Evolutionary conservation across 2,113 vertebrate species (phyloP).

Genomic region (Paradoxurus hermaphroditus): DNA sequence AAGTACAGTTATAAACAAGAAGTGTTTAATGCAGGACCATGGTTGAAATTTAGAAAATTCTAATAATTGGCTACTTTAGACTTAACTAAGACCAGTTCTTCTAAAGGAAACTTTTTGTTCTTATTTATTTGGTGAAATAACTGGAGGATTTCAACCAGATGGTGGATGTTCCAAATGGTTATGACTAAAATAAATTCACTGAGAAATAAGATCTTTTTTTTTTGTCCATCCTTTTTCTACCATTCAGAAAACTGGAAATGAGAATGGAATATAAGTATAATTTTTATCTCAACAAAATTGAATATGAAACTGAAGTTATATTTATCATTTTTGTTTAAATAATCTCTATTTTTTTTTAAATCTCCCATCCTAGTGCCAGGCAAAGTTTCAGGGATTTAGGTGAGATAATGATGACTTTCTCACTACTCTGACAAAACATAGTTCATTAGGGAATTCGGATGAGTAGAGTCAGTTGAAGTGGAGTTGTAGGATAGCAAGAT

Average conservation of each 20-base stretch:
- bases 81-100: neutral
- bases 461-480: neutral
- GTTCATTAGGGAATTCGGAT: neutral
- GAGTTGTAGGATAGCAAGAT: neutral
- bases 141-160: neutral
- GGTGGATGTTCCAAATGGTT: neutral
- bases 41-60: neutral
- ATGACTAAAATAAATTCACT: neutral
- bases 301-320: neutral
- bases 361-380: neutral
- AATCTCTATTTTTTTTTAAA: neutral
- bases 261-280: neutral
- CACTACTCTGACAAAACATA: neutral
- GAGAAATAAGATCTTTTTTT: neutral
- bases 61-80: neutral
- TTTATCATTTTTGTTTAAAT: neutral
- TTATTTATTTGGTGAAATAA: slow-evolving; percentile 3
- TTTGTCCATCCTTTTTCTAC: neutral
- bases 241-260: neutral
- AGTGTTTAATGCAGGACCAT: neutral
- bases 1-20: neutral
- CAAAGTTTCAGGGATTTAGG: neutral
- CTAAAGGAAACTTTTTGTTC: neutral
- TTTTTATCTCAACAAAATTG: neutral
- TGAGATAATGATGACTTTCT: neutral